These are phyloP conservation scores for Standfussiana lucernea DNA, from an alignment of 2,888 invertebrate genomes.

Conservation along the genomic window DNA sequence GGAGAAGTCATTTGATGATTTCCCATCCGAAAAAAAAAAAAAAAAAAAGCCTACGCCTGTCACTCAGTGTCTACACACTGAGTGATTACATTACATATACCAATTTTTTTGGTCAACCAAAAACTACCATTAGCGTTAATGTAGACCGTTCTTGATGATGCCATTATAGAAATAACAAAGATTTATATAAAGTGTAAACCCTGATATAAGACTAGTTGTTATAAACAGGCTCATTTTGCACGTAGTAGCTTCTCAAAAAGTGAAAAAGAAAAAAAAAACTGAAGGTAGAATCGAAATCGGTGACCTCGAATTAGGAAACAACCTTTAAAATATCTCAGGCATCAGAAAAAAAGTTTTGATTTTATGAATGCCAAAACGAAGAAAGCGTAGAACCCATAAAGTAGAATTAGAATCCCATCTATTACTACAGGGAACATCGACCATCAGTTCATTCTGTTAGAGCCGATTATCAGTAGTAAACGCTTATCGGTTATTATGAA, in stretches of 20 bases:
- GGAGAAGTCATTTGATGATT: too few relatives aligned
- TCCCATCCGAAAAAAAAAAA: too few relatives aligned
- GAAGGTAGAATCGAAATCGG: not conserved
- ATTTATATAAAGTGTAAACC: not conserved
- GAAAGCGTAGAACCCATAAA: not conserved
- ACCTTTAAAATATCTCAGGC: not conserved
- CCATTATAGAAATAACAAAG: not conserved
- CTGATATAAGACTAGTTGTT: not conserved
- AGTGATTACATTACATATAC: too few relatives aligned
- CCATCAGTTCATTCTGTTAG: slow-evolving; percentile 23
- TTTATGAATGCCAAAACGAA: not conserved
- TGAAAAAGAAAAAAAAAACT: not conserved
- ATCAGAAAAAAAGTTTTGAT: not conserved
- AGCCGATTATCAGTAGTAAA: slow-evolving; percentile 16
- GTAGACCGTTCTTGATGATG: not conserved
- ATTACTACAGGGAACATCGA: not conserved
- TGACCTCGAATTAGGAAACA: not conserved
- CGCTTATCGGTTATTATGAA: slow-evolving; percentile 40
- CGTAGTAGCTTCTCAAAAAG: not conserved
- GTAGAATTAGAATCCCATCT: not conserved
- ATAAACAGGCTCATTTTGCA: not conserved
- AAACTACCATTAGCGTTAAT: not conserved
- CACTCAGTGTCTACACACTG: too few relatives aligned
- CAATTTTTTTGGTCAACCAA: too few relatives aligned
- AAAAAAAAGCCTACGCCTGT: too few relatives aligned